A percentile compares a stretch with the other conserved stretches of the same genome.
Evolutionary conservation across 2,113 vertebrate species (phyloP).

Genomic region (Actenoides hombroni): DNA sequence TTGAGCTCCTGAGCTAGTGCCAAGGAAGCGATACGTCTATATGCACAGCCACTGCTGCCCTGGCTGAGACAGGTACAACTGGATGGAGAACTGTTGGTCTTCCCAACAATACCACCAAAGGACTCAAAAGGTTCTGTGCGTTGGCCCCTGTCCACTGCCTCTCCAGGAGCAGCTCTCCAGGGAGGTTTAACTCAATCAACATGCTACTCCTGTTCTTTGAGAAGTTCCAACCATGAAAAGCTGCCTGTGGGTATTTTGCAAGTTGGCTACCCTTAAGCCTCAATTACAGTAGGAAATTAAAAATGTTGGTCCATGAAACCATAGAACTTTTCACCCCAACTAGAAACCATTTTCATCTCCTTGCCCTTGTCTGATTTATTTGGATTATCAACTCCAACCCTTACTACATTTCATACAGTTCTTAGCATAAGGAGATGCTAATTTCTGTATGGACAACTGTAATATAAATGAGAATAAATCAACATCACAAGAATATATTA

Average conservation of each 20-base stretch:
- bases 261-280: not conserved
- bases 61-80: not conserved
- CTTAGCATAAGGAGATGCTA: not conserved
- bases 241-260: not conserved
- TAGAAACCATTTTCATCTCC: not conserved
- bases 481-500: not conserved
- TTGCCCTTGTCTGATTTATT: not conserved
- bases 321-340: not conserved
- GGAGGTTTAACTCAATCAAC: not conserved
- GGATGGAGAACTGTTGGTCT: not conserved
- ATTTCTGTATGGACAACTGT: not conserved
- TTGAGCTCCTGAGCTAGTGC: not conserved
- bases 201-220: not conserved
- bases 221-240: not conserved
- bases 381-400: not conserved
- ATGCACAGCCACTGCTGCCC: not conserved
- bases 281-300: not conserved
- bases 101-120: not conserved
- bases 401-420: not conserved
- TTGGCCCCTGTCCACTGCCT: not conserved
- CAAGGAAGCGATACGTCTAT: not conserved
- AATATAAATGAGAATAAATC: not conserved
- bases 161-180: not conserved
- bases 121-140: not conserved
- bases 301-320: not conserved